Evolutionary conservation across 2,888 invertebrate species (phyloP).

Genomic region (Catocala nupta): DNA sequence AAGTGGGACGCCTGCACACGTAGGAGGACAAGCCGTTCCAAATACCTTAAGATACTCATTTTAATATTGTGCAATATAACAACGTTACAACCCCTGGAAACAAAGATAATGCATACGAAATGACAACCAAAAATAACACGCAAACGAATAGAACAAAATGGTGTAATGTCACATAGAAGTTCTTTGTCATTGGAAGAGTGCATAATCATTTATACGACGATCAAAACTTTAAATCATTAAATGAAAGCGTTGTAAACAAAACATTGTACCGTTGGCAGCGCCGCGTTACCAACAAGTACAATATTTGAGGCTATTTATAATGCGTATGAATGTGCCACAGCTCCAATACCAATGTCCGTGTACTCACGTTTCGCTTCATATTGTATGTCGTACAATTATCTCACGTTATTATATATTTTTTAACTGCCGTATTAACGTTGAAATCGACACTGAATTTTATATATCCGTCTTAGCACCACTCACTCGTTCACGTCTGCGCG

Average conservation of each 20-base stretch:
- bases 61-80: conserved; percentile 44
- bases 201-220: conserved; percentile 24
- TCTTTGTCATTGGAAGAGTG: conserved; percentile 16
- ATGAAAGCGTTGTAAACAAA: conserved; percentile 67
- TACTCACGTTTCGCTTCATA: conserved; percentile 86
- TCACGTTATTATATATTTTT: conserved; percentile 46
- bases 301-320: conserved; percentile 60
- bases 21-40: conserved; percentile 66
- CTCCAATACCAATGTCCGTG: conserved; percentile 43
- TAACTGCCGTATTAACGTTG: conserved; percentile 46
- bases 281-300: conserved; percentile 63
- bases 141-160: conserved; percentile 5
- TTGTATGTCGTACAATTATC: conserved; percentile 59
- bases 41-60: conserved; percentile 57
- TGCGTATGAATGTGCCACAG: conserved; percentile 41
- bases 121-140: not conserved
- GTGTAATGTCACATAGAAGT: conserved; percentile 18
- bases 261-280: conserved; percentile 67
- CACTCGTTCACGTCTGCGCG: conserved; percentile 70
- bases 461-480: conserved; percentile 70
- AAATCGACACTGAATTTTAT: conserved; percentile 64
- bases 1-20: conserved; percentile 66
- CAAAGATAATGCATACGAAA: conserved; percentile 11
- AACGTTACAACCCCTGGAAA: conserved; percentile 31
- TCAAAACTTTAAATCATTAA: conserved; percentile 37